Base-by-base conservation (phyloP, 1,140 invertebrate species). In the Scylla paramamosain region DNA sequence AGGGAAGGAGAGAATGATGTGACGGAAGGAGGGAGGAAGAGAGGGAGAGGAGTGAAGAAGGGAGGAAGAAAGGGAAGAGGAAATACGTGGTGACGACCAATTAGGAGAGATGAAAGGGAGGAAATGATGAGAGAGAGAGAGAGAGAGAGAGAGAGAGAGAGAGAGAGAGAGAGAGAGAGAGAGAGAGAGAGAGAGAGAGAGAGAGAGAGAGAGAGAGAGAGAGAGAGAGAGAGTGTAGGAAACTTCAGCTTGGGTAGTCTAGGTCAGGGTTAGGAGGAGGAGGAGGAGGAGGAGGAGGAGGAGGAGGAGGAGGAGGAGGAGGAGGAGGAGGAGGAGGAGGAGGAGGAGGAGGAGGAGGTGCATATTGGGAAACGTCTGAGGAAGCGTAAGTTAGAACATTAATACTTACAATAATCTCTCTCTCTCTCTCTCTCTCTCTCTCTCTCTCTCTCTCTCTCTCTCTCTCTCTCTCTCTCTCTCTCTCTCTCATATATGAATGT, bases 221-320 rank as follows among this genome's bases (percentile, higher is more conserved):
- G n/a, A 14, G 29, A 31, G 82, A 83, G 82, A 31, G 29, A n/a
- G 82, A 31, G 29, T 7, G 77, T 82, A 20, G n/a, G n/a, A n/a
- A n/a, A n/a, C n/a, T n/a, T n/a, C n/a, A n/a, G n/a, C n/a, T n/a
- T n/a, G n/a, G 39, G 16, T 87, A 25, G 29, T 39, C 39, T 87
- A 28, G n/a, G n/a, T n/a, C n/a, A 86, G 48, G 12, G 48, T 52
- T 52, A n/a, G 6, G 20, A 59, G 52, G 52, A 59, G 0, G 28
- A 87, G 84, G 28, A 87, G 16, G 84, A 87, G 84, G 84, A 87
- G 84, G 84, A 20, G 28, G 39, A 87, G 28, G 20, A 87, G 84
- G 84, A 87, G 84, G 84, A 87, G 84, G 84, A 87, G 28, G 84
- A 87, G 28, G 84, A 87, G 84, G 84, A 87, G 84, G 84, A 87